A percentile compares a stretch with the other conserved stretches of the same genome.
Conservation (phyloP, 2,113 vertebrate species). For the Glaucidium brasilianum region DNA sequence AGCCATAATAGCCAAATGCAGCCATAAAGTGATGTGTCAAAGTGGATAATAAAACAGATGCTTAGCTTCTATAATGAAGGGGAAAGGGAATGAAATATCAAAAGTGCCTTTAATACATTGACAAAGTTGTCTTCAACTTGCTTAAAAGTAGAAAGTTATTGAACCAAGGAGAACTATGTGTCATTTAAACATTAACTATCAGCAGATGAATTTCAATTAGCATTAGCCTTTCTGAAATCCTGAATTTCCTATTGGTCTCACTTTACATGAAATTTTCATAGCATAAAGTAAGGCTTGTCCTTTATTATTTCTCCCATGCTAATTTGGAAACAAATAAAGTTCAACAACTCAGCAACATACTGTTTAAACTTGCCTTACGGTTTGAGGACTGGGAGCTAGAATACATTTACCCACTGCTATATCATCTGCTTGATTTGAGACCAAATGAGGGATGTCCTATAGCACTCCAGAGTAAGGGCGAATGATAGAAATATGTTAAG, state of each 20-base stretch:
- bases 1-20: slow-evolving; percentile 69
- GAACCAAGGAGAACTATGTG: slow-evolving; percentile 58
- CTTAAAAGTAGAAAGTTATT: slow-evolving; percentile 58
- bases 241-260: slow-evolving; percentile 38
- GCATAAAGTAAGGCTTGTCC: slow-evolving; percentile 7
- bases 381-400: slow-evolving; percentile 60
- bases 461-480: slow-evolving; percentile 39
- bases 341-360: slow-evolving; percentile 60
- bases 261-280: slow-evolving; percentile 57
- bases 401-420: slow-evolving; percentile 51
- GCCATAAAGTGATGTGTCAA: slow-evolving; percentile 66
- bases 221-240: slow-evolving; percentile 37
- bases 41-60: slow-evolving; percentile 71
- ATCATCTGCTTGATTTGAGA: slow-evolving; percentile 70
- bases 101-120: slow-evolving; percentile 63
- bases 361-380: slow-evolving; percentile 53
- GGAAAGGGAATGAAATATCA: slow-evolving; percentile 58
- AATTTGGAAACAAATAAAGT: slow-evolving; percentile 65
- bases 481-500: slow-evolving; percentile 58
- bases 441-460: slow-evolving; percentile 65
- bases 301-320: slow-evolving; percentile 53
- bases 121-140: slow-evolving; percentile 65
- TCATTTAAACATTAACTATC: slow-evolving; percentile 58
- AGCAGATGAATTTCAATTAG: slow-evolving; percentile 57
- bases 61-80: slow-evolving; percentile 67